Percentiles rank a stretch among this genome's conserved stretches.
Conservation (phyloP, 2,113 vertebrate species). For the Panthera leo region DNA sequence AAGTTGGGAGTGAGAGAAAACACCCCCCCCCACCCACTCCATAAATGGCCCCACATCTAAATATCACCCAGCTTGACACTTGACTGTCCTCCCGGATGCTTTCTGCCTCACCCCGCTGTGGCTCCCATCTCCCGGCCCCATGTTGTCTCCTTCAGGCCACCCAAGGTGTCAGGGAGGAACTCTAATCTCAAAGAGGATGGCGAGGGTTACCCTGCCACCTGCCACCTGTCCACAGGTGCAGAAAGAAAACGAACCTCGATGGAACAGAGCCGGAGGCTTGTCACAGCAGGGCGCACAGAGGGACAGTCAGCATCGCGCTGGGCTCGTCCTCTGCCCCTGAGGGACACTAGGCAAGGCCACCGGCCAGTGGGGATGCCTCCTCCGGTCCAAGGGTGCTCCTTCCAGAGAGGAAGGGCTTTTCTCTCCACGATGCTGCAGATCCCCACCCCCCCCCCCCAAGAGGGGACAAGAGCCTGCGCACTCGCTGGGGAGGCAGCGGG, state of each 20-base stretch:
- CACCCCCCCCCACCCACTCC: not conserved
- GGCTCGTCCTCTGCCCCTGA: not conserved
- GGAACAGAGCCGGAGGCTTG: rapidly evolving
- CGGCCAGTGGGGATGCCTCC: not conserved
- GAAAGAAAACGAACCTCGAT: not conserved
- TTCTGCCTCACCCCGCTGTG: not conserved
- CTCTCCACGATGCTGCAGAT: not conserved
- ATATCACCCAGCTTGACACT: not conserved
- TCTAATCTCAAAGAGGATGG: not conserved
- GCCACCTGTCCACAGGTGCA: not conserved
- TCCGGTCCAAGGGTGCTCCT: not conserved
- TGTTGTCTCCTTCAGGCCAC: not conserved
- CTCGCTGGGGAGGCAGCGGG: not conserved
- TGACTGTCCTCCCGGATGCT: not conserved
- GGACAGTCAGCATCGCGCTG: rapidly evolving
- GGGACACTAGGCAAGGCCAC: not conserved
- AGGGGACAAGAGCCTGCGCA: not conserved
- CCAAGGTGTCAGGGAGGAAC: not conserved
- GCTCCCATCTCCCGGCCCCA: not conserved
- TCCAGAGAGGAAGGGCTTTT: not conserved
- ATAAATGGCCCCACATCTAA: not conserved
- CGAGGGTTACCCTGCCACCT: not conserved
- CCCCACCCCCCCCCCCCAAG: not conserved
- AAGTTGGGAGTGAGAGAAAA: not conserved
- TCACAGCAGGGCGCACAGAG: not conserved